Percentiles rank a stretch among this genome's conserved stretches.
These are phyloP conservation scores for Eospalax fontanierii DNA, from an alignment of 2,797 vertebrate species.

Conservation along the genomic window DNA sequence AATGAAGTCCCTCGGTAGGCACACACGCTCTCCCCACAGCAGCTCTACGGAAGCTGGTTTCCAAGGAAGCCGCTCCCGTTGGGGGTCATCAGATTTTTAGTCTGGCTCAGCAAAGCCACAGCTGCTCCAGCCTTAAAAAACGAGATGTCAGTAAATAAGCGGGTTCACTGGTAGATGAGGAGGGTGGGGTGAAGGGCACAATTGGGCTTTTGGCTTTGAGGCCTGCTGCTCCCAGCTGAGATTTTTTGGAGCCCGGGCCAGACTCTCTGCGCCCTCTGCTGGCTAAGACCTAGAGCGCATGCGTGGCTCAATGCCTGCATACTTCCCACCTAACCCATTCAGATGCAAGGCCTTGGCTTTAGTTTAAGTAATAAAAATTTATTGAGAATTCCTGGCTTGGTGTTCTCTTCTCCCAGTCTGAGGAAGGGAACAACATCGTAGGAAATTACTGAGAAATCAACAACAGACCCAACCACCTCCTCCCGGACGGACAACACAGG, in stretches of 20 bases:
- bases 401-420: constrained; percentile 40
- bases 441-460: constrained; percentile 78
- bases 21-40: neutral
- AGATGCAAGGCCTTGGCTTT: neutral
- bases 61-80: constrained; percentile 65
- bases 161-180: neutral
- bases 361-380: constrained; percentile 85
- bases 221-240: neutral
- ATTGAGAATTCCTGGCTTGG: constrained; percentile 82
- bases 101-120: constrained; percentile 74
- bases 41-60: neutral
- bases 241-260: neutral
- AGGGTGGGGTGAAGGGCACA: neutral
- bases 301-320: neutral
- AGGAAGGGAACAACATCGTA: constrained; percentile 50
- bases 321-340: neutral
- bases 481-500: neutral
- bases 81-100: constrained; percentile 75
- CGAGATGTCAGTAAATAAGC: constrained; percentile 23
- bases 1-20: neutral
- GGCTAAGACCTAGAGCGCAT: neutral
- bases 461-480: constrained; percentile 54
- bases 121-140: constrained; percentile 60
- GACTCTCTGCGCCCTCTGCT: constrained; percentile 72
- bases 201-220: neutral